Base-by-base conservation (phyloP, 2,797 vertebrate species). In the Myotis myotis region DNA sequence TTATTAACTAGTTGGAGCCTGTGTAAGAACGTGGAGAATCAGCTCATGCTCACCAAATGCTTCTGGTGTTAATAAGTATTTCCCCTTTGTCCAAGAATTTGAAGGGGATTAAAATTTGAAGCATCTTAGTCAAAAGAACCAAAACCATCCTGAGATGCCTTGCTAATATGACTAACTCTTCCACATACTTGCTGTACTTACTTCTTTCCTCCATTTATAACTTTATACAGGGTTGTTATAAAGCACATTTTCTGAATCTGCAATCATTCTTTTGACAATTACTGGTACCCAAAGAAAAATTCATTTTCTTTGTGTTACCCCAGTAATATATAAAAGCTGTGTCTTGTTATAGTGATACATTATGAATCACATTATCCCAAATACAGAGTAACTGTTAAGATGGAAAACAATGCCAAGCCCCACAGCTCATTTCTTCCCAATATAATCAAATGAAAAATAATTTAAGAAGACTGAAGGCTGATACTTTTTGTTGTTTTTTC, bases 221-320 rank as follows among this genome's bases (percentile, higher is more conserved):
- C 91, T 97, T 97, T 71, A 95, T 95, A 95, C 95, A 94, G 86
- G 96, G 93, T 51, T 95, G 91, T 92, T 97, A 87, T 60, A 90
- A 92, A 97, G 97, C 95, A 96, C 91, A 76, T 92, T 80, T 96
- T 97, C 95, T 93, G 78, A 93, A 74, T 94, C 95, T 96, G 79
- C 94, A 97, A 87, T 96, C 97, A 96, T 96, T 97, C 95, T 94
- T 96, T 92, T 95, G 96, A 97, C 95, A 92, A 92, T 97, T 97
- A 96, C 85, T 97, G 93, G 96, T 93, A 95, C 76, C 89, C 88
- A 96, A 95, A 96, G 92, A 89, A 94, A 95, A 95, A 95, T 68
- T 95, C 80, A 85, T 97, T 97, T 96, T 97, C 94, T 97, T 97
- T 96, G 95, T 19, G 72, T 95, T 92, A 93, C 84, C 44, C 92